Evolutionary conservation across 1,140 invertebrate species (phyloP).

Genomic region (Scylla paramamosain): DNA sequence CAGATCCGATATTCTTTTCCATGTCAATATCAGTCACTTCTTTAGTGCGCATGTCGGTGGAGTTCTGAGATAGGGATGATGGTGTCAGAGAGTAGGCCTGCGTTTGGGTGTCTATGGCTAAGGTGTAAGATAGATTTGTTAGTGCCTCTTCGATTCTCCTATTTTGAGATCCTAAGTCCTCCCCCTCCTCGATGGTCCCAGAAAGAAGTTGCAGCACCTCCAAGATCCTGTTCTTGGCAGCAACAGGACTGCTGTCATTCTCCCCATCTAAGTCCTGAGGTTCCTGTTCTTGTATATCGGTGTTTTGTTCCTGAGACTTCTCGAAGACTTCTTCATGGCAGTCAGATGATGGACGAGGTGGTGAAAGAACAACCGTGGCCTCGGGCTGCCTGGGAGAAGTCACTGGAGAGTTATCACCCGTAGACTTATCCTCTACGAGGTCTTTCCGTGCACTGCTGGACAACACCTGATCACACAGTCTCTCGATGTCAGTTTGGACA

Average conservation of each 20-base stretch:
- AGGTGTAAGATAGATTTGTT: not conserved
- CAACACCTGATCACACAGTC: not conserved
- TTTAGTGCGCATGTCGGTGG: not conserved
- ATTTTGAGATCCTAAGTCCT: not conserved
- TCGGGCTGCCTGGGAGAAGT: not conserved
- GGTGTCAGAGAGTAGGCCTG: not conserved
- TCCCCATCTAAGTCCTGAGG: not conserved
- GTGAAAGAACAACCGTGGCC: not conserved
- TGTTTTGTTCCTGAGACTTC: not conserved
- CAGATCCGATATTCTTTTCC: not conserved
- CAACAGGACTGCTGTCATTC: not conserved
- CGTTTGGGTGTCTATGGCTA: not conserved
- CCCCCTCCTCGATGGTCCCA: not conserved
- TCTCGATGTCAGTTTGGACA: not conserved
- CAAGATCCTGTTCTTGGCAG: not conserved
- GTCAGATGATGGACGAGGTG: not conserved
- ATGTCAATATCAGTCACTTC: not conserved
- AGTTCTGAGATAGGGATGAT: not conserved
- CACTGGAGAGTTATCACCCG: not conserved
- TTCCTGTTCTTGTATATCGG: not conserved
- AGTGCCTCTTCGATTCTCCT: conserved; percentile 25
- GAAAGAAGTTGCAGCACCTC: conserved; percentile 39
- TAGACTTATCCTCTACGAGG: not conserved
- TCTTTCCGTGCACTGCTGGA: not conserved
- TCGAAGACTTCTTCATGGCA: not conserved